Percentiles rank a stretch among this genome's conserved stretches.
Evolutionary conservation across 2,888 invertebrate species (phyloP).

Genomic region (Acleris sparsana): DNA sequence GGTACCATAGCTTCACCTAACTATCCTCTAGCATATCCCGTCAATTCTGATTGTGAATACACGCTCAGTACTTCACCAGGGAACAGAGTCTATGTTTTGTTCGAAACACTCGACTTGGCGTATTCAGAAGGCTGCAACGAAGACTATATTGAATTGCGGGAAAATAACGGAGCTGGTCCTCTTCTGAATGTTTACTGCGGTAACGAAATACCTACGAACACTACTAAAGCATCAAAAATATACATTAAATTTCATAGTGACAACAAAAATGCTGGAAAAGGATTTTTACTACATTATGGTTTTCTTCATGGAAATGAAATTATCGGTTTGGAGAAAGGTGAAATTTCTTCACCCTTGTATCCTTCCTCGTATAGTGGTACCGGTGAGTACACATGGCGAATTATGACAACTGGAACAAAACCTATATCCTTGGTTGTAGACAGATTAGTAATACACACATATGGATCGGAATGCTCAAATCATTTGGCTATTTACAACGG

Average conservation of each 20-base stretch:
- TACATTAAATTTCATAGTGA: constrained; percentile 92
- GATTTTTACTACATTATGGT: constrained; percentile 90
- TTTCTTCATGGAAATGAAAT: constrained; percentile 88
- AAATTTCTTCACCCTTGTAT: constrained; percentile 91
- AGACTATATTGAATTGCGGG: constrained; percentile 94
- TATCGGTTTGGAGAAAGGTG: constrained; percentile 84
- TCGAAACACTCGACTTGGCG: constrained; percentile 88
- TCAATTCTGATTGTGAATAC: constrained; percentile 91
- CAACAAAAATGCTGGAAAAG: constrained; percentile 82
- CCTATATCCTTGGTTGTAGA: constrained; percentile 55
- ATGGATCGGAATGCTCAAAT: constrained; percentile 57
- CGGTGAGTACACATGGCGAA: constrained; percentile 86
- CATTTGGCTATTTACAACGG: constrained; percentile 88
- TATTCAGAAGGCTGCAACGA: constrained; percentile 89
- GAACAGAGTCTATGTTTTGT: constrained; percentile 86
- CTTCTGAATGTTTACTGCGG: constrained; percentile 90
- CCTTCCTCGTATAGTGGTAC: constrained; percentile 78
- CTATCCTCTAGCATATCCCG: constrained; percentile 90
- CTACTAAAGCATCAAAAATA: constrained; percentile 82
- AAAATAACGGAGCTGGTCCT: constrained; percentile 84
- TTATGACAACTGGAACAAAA: constrained; percentile 77
- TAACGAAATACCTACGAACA: constrained; percentile 82
- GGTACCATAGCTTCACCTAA: constrained; percentile 93
- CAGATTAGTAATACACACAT: constrained; percentile 60
- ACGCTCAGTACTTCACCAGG: constrained; percentile 81